Percentiles rank a stretch among this genome's conserved stretches.
Evolutionary conservation across 2,113 vertebrate genomes (phyloP).

Genomic region (Ictalurus furcatus): DNA sequence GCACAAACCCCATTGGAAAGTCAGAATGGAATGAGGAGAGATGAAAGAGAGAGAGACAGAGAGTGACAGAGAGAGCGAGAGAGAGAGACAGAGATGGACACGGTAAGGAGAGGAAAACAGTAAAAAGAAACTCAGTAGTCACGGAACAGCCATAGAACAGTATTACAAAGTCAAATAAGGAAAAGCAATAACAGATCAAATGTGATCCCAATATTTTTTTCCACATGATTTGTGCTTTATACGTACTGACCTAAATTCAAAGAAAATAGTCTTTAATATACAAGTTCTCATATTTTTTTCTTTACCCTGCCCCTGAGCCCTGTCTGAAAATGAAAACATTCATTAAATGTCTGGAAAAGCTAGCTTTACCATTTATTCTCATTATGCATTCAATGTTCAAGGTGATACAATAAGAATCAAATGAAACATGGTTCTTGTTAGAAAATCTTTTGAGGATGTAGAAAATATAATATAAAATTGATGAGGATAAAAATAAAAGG

Average conservation of each 20-base stretch:
- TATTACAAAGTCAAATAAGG: slow-evolving; percentile 2
- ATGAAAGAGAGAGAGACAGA: slow-evolving; percentile 56
- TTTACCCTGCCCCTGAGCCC: neutral
- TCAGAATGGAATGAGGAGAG: slow-evolving; percentile 44
- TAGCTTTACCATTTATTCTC: neutral
- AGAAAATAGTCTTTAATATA: neutral
- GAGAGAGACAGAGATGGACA: slow-evolving; percentile 35
- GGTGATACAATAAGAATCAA: neutral
- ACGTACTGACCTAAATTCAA: neutral
- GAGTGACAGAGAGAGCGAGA: slow-evolving; percentile 50
- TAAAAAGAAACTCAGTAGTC: slow-evolving; percentile 4
- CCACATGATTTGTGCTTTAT: neutral
- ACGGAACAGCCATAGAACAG: neutral
- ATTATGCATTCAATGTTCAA: neutral
- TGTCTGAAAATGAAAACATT: neutral
- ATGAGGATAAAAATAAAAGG: too few relatives aligned
- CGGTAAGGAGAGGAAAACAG: slow-evolving; percentile 39
- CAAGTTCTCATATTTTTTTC: neutral
- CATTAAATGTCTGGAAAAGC: neutral
- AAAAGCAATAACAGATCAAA: slow-evolving; percentile 17
- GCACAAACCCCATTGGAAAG: slow-evolving; percentile 50
- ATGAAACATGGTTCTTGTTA: neutral
- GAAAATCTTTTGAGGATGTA: too few relatives aligned
- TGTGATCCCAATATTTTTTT: neutral
- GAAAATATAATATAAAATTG: too few relatives aligned